These are phyloP conservation scores for Sminthurides bifidus DNA, from an alignment of 1,140 invertebrate genomes.

Conservation along the genomic window DNA sequence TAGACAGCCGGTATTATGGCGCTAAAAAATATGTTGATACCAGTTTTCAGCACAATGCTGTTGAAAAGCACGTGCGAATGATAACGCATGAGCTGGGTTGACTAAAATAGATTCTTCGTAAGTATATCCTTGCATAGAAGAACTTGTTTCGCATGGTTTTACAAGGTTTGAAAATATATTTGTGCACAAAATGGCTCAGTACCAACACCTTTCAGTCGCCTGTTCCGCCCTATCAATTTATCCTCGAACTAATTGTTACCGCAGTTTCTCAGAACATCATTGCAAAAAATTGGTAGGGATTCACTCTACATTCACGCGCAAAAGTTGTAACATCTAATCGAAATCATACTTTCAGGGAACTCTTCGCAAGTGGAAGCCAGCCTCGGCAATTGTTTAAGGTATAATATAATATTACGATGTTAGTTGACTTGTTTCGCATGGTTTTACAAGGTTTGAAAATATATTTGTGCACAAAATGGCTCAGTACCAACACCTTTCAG, in stretches of 20 bases:
- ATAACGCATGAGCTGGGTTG: conserved; percentile 30
- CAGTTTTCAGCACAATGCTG: conserved; percentile 25
- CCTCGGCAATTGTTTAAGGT: neutral
- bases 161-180: no score
- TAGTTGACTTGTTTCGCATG: no score
- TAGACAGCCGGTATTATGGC: conserved; percentile 25
- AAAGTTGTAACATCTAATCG: no score
- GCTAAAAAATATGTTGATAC: conserved; percentile 30
- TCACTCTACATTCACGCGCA: no score
- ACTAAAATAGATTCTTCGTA: no score
- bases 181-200: no score
- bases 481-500: conserved; percentile 12
- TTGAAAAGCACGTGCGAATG: conserved; percentile 30
- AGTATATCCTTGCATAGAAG: no score
- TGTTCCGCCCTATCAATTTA: neutral
- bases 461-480: no score
- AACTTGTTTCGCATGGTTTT: no score
- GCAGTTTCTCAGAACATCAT: neutral
- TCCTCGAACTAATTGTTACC: neutral
- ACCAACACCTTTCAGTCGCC: conserved; percentile 4
- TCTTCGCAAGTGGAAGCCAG: neutral
- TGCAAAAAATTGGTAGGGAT: no score
- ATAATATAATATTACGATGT: no score
- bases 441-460: no score
- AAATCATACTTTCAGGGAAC: neutral